Evolutionary conservation across 2,888 invertebrate species (phyloP).

Genomic region (Dryocosmus kuriphilus): DNA sequence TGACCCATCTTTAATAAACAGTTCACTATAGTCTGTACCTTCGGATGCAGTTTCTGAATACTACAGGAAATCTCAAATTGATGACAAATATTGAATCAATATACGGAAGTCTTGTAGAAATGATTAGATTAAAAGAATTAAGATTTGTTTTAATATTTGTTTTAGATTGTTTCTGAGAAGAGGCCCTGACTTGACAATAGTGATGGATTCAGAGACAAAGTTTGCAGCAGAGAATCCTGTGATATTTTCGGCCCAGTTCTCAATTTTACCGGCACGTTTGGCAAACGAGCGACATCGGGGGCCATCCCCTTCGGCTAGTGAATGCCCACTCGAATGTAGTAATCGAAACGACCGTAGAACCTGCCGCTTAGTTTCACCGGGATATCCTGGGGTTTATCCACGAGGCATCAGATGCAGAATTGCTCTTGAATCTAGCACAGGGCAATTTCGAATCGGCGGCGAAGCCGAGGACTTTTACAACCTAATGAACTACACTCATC

Average conservation of each 20-base stretch:
- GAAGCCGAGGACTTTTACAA: conserved; percentile 65
- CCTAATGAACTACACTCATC: conserved; percentile 70
- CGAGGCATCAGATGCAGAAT: conserved; percentile 67
- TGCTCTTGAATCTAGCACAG: conserved; percentile 64
- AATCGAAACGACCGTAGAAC: conserved; percentile 66
- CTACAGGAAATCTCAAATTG: neutral
- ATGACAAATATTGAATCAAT: neutral
- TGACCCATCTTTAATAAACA: conserved; percentile 47
- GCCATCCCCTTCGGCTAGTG: conserved; percentile 56
- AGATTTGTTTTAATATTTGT: neutral
- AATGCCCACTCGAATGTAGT: conserved; percentile 68
- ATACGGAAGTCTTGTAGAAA: neutral
- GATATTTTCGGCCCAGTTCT: conserved; percentile 71
- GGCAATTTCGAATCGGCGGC: conserved; percentile 70
- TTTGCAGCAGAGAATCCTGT: conserved; percentile 71
- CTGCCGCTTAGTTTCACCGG: conserved; percentile 66
- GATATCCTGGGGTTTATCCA: conserved; percentile 69
- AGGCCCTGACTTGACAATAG: conserved; percentile 68
- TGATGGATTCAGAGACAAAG: conserved; percentile 66
- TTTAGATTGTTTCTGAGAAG: conserved; percentile 65
- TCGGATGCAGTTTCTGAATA: conserved; percentile 23
- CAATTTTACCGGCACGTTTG: conserved; percentile 64
- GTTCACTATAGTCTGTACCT: conserved; percentile 2
- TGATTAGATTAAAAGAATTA: neutral
- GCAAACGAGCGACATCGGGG: conserved; percentile 66